Conservation (phyloP, 2,797 vertebrate genomes). For the Sternotherus odoratus region DNA sequence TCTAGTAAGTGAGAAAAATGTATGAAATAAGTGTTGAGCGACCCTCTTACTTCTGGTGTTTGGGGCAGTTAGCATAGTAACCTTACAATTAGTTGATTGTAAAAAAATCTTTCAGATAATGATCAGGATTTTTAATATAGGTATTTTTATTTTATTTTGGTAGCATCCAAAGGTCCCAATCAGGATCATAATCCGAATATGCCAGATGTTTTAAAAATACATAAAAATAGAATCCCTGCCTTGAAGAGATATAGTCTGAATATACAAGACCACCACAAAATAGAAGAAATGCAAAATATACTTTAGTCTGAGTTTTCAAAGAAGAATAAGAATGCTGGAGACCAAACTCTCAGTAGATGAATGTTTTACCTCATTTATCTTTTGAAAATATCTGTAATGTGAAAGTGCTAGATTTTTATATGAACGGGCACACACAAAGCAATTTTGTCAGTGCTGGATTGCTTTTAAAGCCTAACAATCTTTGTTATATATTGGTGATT, state of each 20-base stretch:
- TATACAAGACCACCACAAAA: neutral
- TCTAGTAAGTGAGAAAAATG: neutral
- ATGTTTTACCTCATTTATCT: neutral
- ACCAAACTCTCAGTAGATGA: neutral
- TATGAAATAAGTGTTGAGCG: neutral
- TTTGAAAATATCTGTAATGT: neutral
- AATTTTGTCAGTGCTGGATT: neutral
- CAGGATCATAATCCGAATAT: neutral
- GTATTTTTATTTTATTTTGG: neutral
- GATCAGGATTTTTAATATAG: neutral
- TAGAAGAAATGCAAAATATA: neutral
- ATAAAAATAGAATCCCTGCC: neutral
- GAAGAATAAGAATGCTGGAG: neutral
- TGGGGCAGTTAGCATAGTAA: neutral
- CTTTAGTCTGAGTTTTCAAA: neutral
- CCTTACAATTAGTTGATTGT: neutral
- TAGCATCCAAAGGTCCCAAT: neutral
- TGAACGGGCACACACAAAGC: neutral
- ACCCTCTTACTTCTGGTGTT: neutral
- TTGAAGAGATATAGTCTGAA: neutral
- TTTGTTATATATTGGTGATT: neutral
- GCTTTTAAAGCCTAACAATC: neutral
- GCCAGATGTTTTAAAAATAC: neutral
- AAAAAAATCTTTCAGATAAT: neutral
- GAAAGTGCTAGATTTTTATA: neutral